Evolutionary conservation across 2,888 invertebrate genomes (phyloP), one percentile per base, ranked within the genome.

Genomic region (Mythimna albipuncta): DNA sequence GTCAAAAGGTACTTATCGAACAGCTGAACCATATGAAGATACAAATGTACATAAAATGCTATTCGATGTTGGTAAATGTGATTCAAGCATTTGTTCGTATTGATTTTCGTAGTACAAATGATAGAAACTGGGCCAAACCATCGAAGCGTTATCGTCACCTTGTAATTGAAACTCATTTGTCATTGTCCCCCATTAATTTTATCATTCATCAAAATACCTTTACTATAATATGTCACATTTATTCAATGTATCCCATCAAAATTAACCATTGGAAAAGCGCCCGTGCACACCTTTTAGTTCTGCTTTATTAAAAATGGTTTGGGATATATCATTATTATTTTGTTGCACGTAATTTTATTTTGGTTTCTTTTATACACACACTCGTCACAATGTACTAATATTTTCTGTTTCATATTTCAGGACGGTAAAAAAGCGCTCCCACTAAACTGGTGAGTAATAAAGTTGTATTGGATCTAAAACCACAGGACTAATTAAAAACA

Each of bases 361-460:
- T 67, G 38, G 63, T 52, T 64, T 47, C 1, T 13, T n/a, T 44
- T 58, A 10, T 1, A 6, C 11, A 19, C 10, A 19, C 2, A 6
- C 6, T 62, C 1, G 0, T 10, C n/a, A 47, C 9, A 58, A n/a
- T 26, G n/a, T 58, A 54, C 32, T 64, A 66, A 74, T n/a, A 6
- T 1, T 41, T 1, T n/a, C 9, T 0, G 5, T 73, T 73, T 69
- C 6, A 21, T 57, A 62, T 85, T 85, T 35, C 79, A 84, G 83
- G 77, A n/a, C 84, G 3, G 57, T 69, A 61, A 90, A 87, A 82
- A 89, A 88, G 67, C 89, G 86, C 82, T 82, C 85, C 79, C 85
- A 86, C 52, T 87, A 87, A 82, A 62, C 62, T 72, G 89, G 91
- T 90, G 90, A 91, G 91, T 91, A 86, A 67, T 67, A 79, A 75